Conservation (phyloP, 2,888 invertebrate species). For the Eutolmus rufibarbis region DNA sequence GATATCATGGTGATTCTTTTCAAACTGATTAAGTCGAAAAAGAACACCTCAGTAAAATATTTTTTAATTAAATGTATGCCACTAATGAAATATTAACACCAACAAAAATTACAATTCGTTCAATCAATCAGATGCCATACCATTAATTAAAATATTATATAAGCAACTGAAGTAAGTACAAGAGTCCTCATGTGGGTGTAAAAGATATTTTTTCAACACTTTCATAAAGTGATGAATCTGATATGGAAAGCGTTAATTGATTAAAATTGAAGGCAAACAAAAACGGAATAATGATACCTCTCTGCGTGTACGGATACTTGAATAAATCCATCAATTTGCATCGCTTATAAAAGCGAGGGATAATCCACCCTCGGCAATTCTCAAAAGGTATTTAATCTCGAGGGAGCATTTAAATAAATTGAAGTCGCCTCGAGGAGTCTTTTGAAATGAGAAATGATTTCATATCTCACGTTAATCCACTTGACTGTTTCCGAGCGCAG, state of each 20-base stretch:
- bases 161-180: not conserved
- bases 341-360: not conserved
- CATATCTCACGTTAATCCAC: constrained; percentile 4
- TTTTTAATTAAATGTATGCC: not conserved
- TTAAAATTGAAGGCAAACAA: not conserved
- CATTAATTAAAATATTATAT: not conserved
- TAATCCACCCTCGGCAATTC: not conserved
- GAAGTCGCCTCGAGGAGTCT: not conserved
- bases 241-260: not conserved
- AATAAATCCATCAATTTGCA: constrained; percentile 10
- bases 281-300: not conserved
- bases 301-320: not conserved
- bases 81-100: not conserved
- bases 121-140: not conserved
- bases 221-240: not conserved
- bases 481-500: not conserved
- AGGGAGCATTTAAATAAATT: constrained; percentile 19
- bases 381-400: not conserved
- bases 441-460: not conserved
- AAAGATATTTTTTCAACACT: not conserved
- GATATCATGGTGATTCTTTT: no score
- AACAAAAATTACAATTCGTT: not conserved
- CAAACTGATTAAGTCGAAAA: no score
- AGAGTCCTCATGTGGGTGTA: not conserved
- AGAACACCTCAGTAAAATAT: not conserved